Evolutionary conservation across 2,888 invertebrate species (phyloP).

Genomic region (Drosophila nr. fundita): DNA sequence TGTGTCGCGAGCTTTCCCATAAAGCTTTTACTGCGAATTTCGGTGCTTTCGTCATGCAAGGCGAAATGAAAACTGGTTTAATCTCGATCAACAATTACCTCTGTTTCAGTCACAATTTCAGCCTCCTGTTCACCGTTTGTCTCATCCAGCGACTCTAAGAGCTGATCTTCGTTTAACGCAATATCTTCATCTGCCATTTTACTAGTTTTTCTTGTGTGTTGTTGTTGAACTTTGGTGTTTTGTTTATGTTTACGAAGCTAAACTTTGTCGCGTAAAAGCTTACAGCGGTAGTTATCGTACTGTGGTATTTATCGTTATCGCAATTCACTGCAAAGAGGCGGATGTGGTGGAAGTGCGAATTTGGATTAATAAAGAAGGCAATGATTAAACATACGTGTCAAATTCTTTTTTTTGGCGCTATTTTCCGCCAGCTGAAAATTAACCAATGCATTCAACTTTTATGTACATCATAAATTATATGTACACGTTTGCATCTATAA

Average conservation of each 20-base stretch:
- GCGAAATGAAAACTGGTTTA: conserved; percentile 64
- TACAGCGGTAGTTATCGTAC: conserved; percentile 30
- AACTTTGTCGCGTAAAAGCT: conserved; percentile 59
- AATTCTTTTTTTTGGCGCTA: conserved; percentile 21
- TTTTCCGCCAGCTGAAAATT: not conserved
- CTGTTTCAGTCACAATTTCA: conserved; percentile 84
- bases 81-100: conserved; percentile 76
- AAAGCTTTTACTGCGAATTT: conserved; percentile 65
- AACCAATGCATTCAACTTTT: not conserved
- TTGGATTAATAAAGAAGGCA: conserved; percentile 27
- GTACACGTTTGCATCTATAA: not conserved
- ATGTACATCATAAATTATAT: not conserved
- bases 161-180: conserved; percentile 85
- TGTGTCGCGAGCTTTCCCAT: conserved; percentile 56
- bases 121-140: conserved; percentile 85
- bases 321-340: conserved; percentile 42
- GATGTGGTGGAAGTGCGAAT: conserved; percentile 16
- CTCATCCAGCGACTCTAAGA: conserved; percentile 85
- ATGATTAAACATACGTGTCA: conserved; percentile 21
- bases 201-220: conserved; percentile 26
- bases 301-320: conserved; percentile 49
- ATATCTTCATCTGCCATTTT: conserved; percentile 85
- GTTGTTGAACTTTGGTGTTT: conserved; percentile 52
- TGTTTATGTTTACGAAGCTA: conserved; percentile 54
- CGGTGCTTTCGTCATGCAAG: conserved; percentile 40